Percentiles rank a stretch among this genome's conserved stretches.
phyloP scores from a whole-genome alignment of 2,113 vertebrate species.

The Tauraco erythrolophus region DNA sequence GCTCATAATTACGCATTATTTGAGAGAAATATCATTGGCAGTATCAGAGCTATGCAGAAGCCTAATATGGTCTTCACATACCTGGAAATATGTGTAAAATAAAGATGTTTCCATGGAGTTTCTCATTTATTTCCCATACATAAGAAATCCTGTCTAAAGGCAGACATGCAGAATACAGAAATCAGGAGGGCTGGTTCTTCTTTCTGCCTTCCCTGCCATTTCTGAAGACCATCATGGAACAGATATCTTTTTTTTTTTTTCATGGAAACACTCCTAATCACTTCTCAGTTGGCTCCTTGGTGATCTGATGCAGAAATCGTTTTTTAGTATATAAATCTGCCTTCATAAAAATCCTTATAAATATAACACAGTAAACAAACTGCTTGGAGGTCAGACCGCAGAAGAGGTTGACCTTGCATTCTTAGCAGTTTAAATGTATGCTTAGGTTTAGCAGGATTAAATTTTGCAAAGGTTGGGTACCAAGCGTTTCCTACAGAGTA shows the following conservation, averaged over 20 bases:
- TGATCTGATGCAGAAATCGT: not conserved
- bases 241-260: not conserved
- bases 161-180: not conserved
- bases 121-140: not conserved
- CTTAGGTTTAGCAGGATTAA: constrained; percentile 6
- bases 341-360: constrained; percentile 6
- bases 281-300: not conserved
- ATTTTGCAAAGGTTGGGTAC: not conserved
- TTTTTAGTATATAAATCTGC: not conserved
- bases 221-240: not conserved
- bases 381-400: not conserved
- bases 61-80: not conserved
- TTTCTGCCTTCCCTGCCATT: not conserved
- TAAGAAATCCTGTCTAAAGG: not conserved
- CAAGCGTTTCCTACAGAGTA: not conserved
- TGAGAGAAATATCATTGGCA: not conserved
- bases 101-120: not conserved
- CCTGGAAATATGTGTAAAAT: not conserved
- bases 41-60: not conserved
- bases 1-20: not conserved
- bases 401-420: constrained; percentile 10
- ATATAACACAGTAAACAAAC: not conserved
- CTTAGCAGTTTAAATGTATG: not conserved
- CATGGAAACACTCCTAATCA: not conserved
- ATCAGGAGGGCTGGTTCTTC: not conserved